Percentiles rank a stretch among this genome's conserved stretches.
Evolutionary conservation across 2,888 invertebrate species (phyloP).

Genomic region (Brassicogethes aeneus): DNA sequence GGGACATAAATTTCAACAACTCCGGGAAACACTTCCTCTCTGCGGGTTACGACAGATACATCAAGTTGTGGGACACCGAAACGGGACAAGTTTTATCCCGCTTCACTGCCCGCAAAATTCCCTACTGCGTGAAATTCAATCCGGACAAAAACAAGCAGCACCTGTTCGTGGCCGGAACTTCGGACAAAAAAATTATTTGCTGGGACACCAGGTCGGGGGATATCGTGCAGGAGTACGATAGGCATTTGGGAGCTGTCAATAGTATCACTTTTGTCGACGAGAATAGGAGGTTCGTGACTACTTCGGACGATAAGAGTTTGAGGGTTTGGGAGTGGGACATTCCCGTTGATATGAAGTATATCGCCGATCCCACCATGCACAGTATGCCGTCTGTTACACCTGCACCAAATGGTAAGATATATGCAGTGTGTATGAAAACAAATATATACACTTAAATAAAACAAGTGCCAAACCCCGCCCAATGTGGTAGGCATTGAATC

Average conservation of each 20-base stretch:
- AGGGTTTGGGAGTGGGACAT: slow-evolving; percentile 99
- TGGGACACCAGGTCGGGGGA: slow-evolving; percentile 92
- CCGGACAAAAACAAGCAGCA: slow-evolving; percentile 96
- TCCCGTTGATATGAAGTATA: slow-evolving; percentile 99
- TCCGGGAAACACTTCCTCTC: slow-evolving; percentile 87
- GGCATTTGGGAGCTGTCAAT: slow-evolving; percentile 97
- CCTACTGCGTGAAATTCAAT: slow-evolving; percentile 97
- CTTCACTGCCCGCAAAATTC: slow-evolving; percentile 93
- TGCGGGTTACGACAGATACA: slow-evolving; percentile 67
- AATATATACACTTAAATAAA: no score
- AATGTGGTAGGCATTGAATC: no score
- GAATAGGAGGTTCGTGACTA: slow-evolving; percentile 94
- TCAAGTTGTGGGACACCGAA: slow-evolving; percentile 99
- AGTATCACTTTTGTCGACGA: slow-evolving; percentile 99
- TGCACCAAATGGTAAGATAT: slow-evolving; percentile 71
- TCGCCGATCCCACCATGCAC: slow-evolving; percentile 99
- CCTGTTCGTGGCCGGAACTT: slow-evolving; percentile 95
- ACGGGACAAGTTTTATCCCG: slow-evolving; percentile 78
- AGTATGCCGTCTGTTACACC: slow-evolving; percentile 95
- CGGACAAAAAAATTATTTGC: slow-evolving; percentile 98
- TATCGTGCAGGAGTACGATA: slow-evolving; percentile 95
- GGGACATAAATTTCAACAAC: slow-evolving; percentile 95
- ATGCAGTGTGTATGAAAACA: no score
- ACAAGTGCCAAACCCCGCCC: no score
- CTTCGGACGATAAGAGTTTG: slow-evolving; percentile 97